These are phyloP conservation scores for Trachelus troglodyta DNA, from an alignment of 2,888 invertebrate species.

Conservation along the genomic window DNA sequence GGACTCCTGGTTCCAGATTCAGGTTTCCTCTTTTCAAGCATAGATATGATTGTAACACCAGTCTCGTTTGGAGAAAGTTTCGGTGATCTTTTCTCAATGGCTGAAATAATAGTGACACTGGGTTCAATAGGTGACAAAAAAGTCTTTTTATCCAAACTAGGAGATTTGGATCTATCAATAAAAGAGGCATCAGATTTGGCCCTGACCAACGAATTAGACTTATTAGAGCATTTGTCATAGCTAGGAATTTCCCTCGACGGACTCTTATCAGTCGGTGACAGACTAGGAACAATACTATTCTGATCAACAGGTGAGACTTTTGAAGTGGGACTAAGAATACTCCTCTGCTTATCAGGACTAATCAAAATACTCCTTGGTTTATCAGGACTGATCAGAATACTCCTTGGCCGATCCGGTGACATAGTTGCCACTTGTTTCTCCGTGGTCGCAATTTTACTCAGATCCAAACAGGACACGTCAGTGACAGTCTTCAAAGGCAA, in stretches of 20 bases:
- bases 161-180: slow-evolving; percentile 44
- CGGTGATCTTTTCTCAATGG: slow-evolving; percentile 47
- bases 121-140: slow-evolving; percentile 52
- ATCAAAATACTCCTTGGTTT: slow-evolving; percentile 47
- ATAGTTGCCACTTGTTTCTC: slow-evolving; percentile 37
- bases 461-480: slow-evolving; percentile 53
- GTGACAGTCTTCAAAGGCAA: slow-evolving; percentile 53
- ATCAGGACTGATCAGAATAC: slow-evolving; percentile 47
- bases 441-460: slow-evolving; percentile 50
- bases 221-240: slow-evolving; percentile 39
- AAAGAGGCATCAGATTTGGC: slow-evolving; percentile 34
- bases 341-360: slow-evolving; percentile 51
- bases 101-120: slow-evolving; percentile 50
- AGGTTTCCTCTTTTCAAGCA: slow-evolving; percentile 53
- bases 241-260: slow-evolving; percentile 44
- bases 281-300: slow-evolving; percentile 34
- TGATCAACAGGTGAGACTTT: slow-evolving; percentile 56
- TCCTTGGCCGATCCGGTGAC: slow-evolving; percentile 66
- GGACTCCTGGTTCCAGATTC: slow-evolving; percentile 39
- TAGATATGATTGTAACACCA: slow-evolving; percentile 51
- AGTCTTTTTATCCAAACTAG: slow-evolving; percentile 53
- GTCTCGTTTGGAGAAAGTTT: slow-evolving; percentile 55
- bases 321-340: slow-evolving; percentile 47
- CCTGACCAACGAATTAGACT: slow-evolving; percentile 52
- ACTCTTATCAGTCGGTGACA: slow-evolving; percentile 49